Evolutionary conservation across 2,113 vertebrate genomes (phyloP).

Genomic region (Labeo catla): DNA sequence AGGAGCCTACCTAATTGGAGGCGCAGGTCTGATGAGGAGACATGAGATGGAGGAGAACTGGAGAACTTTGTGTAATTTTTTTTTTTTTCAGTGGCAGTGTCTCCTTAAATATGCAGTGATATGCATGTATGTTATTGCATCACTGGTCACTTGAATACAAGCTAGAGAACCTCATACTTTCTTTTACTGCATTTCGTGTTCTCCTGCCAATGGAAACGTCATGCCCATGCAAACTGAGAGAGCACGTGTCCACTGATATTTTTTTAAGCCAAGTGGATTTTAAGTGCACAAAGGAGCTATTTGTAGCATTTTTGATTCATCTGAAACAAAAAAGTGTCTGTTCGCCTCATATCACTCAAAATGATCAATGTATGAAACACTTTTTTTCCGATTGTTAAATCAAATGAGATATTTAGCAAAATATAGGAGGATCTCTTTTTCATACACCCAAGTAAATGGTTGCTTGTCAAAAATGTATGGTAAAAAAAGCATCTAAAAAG

Average conservation of each 20-base stretch:
- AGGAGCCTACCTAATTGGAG: slow-evolving; percentile 72
- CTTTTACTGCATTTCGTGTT: neutral
- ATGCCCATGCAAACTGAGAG: neutral
- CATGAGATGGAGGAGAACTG: slow-evolving; percentile 5
- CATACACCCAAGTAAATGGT: too few relatives aligned
- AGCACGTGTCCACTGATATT: neutral
- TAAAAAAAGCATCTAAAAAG: too few relatives aligned
- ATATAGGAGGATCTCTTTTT: too few relatives aligned
- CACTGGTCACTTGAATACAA: slow-evolving; percentile 27
- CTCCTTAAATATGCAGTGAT: neutral
- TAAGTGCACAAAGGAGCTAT: neutral
- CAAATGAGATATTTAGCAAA: too few relatives aligned
- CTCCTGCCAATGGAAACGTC: neutral
- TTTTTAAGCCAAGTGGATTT: neutral
- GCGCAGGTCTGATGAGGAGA: slow-evolving; percentile 54
- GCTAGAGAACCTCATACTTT: neutral
- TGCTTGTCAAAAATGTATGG: too few relatives aligned
- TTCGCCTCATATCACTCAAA: too few relatives aligned
- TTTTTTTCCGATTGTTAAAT: too few relatives aligned
- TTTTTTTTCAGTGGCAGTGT: neutral
- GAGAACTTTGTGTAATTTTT: neutral
- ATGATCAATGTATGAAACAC: too few relatives aligned
- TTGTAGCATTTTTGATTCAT: too few relatives aligned
- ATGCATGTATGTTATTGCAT: neutral
- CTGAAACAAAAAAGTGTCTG: too few relatives aligned